phyloP scores from a whole-genome alignment of 1,140 invertebrate species.

The Lucilia cuprina region DNA sequence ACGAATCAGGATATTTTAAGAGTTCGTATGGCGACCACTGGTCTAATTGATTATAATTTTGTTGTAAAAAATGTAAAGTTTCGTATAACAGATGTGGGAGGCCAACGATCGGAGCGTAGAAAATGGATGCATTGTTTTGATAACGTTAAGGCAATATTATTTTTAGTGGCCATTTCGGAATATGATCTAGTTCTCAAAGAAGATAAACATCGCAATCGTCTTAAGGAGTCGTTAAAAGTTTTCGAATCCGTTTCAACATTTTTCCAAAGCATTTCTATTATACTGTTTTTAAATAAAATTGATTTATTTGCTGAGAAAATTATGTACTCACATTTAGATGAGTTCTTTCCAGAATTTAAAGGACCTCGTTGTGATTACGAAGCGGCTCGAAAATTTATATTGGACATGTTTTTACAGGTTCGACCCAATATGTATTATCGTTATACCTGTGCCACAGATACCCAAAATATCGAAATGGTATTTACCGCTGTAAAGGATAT shows the following conservation, averaged over 20 bases:
- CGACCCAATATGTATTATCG: neutral
- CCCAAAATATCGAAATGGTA: constrained; percentile 22
- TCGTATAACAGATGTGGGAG: constrained; percentile 30
- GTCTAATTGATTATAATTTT: constrained; percentile 22
- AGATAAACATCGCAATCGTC: neutral
- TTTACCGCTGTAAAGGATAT: constrained; percentile 18
- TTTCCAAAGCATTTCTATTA: constrained; percentile 73
- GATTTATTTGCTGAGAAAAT: constrained; percentile 95
- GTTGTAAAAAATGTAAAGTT: neutral
- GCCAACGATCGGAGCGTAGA: constrained; percentile 31
- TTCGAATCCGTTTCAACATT: neutral
- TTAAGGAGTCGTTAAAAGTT: neutral
- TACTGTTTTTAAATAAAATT: constrained; percentile 94
- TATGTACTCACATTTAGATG: constrained; percentile 92
- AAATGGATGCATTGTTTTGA: constrained; percentile 36
- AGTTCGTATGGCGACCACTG: neutral
- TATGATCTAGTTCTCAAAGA: constrained; percentile 29
- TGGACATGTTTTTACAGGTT: constrained; percentile 13
- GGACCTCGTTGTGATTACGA: constrained; percentile 68
- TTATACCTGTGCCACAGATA: constrained; percentile 34
- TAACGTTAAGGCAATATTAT: constrained; percentile 23
- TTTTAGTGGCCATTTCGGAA: constrained; percentile 24
- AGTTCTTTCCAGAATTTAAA: constrained; percentile 95
- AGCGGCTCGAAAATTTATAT: constrained; percentile 1
- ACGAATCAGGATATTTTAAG: constrained; percentile 26